These are phyloP conservation scores for Micoletzkya japonica DNA, from an alignment of 2,888 invertebrate species.

Conservation along the genomic window DNA sequence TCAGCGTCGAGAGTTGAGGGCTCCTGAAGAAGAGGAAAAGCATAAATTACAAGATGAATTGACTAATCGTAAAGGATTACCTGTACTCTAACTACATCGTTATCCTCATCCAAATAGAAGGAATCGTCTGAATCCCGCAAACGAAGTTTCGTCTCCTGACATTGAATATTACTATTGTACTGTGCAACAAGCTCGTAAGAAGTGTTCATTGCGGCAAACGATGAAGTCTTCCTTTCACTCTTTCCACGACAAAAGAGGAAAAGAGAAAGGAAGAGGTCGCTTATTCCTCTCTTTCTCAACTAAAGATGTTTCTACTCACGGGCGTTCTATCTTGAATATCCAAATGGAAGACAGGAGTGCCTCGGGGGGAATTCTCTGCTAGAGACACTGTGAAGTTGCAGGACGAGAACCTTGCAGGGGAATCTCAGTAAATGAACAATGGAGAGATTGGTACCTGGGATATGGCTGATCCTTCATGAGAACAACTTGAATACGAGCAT, in stretches of 20 bases:
- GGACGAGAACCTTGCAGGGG: constrained; percentile 8
- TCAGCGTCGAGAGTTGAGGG: constrained; percentile 16
- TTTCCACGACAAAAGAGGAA: too few species aligned
- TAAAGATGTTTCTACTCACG: neutral
- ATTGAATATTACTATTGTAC: neutral
- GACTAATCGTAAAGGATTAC: too few species aligned
- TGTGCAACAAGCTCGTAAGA: too few species aligned
- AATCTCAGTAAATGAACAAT: constrained; percentile 10
- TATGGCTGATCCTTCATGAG: too few species aligned
- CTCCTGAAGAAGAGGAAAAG: neutral
- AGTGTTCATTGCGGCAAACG: too few species aligned
- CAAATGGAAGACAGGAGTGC: constrained; percentile 23
- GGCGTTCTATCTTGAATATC: neutral
- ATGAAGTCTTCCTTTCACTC: too few species aligned
- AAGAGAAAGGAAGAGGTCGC: too few species aligned
- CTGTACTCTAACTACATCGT: constrained; percentile 5
- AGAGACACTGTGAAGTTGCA: constrained; percentile 17
- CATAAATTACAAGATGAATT: too few species aligned
- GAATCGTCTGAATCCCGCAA: constrained; percentile 16
- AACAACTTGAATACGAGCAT: too few species aligned
- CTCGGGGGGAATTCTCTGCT: constrained; percentile 18
- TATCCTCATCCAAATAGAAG: constrained; percentile 15
- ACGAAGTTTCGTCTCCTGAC: constrained; percentile 3
- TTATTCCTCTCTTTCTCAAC: neutral
- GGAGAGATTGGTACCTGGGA: too few species aligned